Evolutionary conservation across 2,888 invertebrate genomes (phyloP).

Genomic region (Listrodromus nycthemerus): DNA sequence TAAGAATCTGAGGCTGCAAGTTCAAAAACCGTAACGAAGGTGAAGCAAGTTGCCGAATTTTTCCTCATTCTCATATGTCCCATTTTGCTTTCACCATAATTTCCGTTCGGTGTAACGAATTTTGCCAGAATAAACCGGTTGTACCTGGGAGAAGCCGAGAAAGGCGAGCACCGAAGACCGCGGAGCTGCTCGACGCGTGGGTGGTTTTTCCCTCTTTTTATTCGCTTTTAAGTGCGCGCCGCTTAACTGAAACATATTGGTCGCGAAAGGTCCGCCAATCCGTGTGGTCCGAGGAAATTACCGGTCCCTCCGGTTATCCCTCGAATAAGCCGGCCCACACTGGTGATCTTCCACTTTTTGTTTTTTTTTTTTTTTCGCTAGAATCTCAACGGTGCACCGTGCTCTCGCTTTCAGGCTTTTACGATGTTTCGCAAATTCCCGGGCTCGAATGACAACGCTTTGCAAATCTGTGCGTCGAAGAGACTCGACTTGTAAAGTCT

Average conservation of each 20-base stretch:
- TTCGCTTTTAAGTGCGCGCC: constrained; percentile 33
- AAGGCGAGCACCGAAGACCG: constrained; percentile 11
- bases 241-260: constrained; percentile 43
- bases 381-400: neutral
- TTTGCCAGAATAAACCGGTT: neutral
- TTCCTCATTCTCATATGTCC: neutral
- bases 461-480: neutral
- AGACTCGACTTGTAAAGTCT: neutral
- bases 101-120: neutral
- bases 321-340: too few relatives aligned
- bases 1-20: neutral
- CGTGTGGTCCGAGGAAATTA: constrained; percentile 34
- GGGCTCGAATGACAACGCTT: neutral
- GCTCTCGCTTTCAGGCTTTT: neutral
- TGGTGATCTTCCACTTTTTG: constrained; percentile 6
- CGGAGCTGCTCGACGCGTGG: constrained; percentile 32
- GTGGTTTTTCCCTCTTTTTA: constrained; percentile 44
- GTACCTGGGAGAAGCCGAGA: constrained; percentile 24
- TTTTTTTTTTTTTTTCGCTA: neutral
- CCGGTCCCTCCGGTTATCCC: constrained; percentile 31
- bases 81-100: neutral
- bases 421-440: neutral
- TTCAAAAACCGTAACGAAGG: neutral
- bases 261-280: constrained; percentile 19
- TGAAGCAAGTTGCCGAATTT: neutral